Evolutionary conservation across 2,797 vertebrate species (phyloP), one percentile per base, ranked within the genome.

Genomic region (Pseudochaenichthys georgianus): DNA sequence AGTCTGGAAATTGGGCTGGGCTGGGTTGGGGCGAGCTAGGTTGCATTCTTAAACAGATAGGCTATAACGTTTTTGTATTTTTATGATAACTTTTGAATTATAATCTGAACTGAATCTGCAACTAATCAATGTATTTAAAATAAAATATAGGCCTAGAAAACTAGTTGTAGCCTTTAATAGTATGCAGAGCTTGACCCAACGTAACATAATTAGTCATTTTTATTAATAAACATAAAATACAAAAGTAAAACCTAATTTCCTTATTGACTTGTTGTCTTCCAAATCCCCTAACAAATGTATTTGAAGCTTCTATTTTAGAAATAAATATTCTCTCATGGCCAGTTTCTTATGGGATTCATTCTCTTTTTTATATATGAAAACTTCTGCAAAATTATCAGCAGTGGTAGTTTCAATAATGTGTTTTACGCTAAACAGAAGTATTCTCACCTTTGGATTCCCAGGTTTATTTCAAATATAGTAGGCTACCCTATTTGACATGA

Each of bases 1-100:
- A 13, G 50, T 47, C 46, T 78, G 68, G 38, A 68, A 80, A 75
- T 60, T 31, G 8, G 34, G 8, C 9, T 64, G 38, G 34, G 34
- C 9, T 64, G 38, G 34, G 34, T 9, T 54, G 19, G 31, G 16
- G 7, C 57, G 28, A 55, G 57, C 28, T 16, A 21, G 15, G 52
- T 46, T 51, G 3, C 48, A 57, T 65, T 55, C 55, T 38, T 23
- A 42, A 64, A 34, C 13, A 46, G 45, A 21, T 38, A 38, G 8
- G 34, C 34, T 38, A 9, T 38, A 38, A 38, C 6, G 34, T 9
- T 6, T 38, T 38, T 38, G 7, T 38, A 38, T 38, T 38, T 38
- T 9, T 38, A 38, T 7, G 34, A 38, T 38, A 38, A 38, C 34
- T 38, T 38, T 38, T 74, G 17, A 63, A n/a, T 64, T 48, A 21